Conservation (phyloP, 2,888 invertebrate genomes). For the Hydropsyche betteni region DNA sequence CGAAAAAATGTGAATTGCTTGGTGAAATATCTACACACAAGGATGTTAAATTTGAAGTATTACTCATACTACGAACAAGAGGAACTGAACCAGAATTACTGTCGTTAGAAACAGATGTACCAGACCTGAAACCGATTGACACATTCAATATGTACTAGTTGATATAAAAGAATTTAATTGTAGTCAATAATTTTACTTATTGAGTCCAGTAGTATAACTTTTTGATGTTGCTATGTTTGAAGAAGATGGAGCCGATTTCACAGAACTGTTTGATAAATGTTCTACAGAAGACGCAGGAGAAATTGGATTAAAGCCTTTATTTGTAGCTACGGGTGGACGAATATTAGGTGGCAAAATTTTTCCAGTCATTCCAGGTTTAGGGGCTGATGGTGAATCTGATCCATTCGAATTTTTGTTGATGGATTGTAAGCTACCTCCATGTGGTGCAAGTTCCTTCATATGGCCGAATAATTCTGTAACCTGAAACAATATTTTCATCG, state of each 20-base stretch:
- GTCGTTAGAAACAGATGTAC: conserved; percentile 43
- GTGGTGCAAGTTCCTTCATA: conserved; percentile 73
- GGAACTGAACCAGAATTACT: conserved; percentile 49
- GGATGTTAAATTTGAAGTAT: conserved; percentile 74
- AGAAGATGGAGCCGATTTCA: conserved; percentile 19
- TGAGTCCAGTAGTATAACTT: conserved; percentile 44
- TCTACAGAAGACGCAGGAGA: conserved; percentile 13
- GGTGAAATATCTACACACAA: conserved; percentile 82
- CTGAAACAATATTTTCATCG: conserved; percentile 59
- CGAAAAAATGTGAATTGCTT: conserved; percentile 89
- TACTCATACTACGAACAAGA: conserved; percentile 64
- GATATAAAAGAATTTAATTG: not conserved
- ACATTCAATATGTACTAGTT: conserved; percentile 53
- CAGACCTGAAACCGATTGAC: conserved; percentile 55
- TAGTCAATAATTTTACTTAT: conserved; percentile 28
- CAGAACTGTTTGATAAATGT: not conserved
- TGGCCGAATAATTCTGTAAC: conserved; percentile 77
- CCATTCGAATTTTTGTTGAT: conserved; percentile 32
- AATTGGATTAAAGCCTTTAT: conserved; percentile 32
- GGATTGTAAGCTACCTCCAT: conserved; percentile 54
- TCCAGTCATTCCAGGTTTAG: conserved; percentile 58
- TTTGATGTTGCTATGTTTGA: conserved; percentile 42
- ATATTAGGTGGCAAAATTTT: conserved; percentile 39
- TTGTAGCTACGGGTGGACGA: conserved; percentile 20
- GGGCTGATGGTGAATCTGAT: conserved; percentile 57